Evolutionary conservation across 1,140 invertebrate genomes (phyloP).

Genomic region (Megalonaias nervosa): DNA sequence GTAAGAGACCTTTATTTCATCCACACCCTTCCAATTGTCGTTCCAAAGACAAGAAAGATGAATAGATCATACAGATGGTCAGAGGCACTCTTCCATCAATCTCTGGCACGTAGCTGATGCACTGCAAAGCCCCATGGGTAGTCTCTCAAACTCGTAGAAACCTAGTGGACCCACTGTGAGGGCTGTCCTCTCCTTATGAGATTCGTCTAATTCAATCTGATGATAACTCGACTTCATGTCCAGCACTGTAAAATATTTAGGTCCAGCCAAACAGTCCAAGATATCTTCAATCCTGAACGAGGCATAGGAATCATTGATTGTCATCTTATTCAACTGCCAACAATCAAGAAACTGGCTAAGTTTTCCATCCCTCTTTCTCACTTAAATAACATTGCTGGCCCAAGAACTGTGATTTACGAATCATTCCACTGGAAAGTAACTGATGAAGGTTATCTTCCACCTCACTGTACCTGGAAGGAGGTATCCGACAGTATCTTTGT

Average conservation of each 20-base stretch:
- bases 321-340: not conserved
- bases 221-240: conserved; percentile 15
- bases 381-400: conserved; percentile 6
- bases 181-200: not conserved
- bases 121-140: too few species aligned
- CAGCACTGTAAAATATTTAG: not conserved
- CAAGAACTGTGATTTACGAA: conserved; percentile 13
- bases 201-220: conserved; percentile 7
- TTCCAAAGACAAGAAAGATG: too few species aligned
- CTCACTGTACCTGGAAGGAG: conserved; percentile 25
- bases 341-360: not conserved
- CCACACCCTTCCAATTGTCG: too few species aligned
- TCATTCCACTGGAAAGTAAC: conserved; percentile 15
- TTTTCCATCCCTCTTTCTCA: conserved; percentile 19
- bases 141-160: too few species aligned
- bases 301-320: conserved; percentile 1
- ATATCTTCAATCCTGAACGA: not conserved
- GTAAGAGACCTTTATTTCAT: too few species aligned
- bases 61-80: too few species aligned
- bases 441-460: not conserved
- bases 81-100: too few species aligned
- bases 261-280: not conserved
- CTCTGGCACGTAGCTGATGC: too few species aligned
- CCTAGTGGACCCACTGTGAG: too few species aligned
- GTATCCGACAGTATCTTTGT: conserved; percentile 27